A percentile compares a stretch with the other conserved stretches of the same genome.
Evolutionary conservation across 2,797 vertebrate genomes (phyloP).

Genomic region (Lycodopsis pacificus): DNA sequence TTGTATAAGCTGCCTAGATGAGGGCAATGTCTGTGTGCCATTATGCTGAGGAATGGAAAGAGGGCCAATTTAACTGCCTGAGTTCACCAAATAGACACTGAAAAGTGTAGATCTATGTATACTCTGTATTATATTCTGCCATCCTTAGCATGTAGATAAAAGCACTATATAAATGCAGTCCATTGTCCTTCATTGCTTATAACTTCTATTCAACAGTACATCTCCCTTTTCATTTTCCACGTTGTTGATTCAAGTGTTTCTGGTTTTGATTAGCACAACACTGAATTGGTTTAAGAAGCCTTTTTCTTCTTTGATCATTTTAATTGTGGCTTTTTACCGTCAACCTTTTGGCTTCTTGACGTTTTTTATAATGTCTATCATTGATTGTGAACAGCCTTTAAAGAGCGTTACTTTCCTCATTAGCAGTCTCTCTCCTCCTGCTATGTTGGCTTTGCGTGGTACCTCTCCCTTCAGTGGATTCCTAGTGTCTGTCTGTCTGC

Average conservation of each 20-base stretch:
- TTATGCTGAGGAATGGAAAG: slow-evolving; percentile 59
- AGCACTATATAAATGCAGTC: slow-evolving; percentile 14
- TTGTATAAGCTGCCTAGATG: slow-evolving; percentile 52
- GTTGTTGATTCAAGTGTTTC: slow-evolving; percentile 40
- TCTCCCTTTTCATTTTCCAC: slow-evolving; percentile 11
- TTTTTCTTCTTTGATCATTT: slow-evolving; percentile 39
- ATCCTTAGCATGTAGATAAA: slow-evolving; percentile 20
- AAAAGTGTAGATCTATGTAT: slow-evolving; percentile 27
- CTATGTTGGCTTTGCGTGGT: slow-evolving; percentile 61
- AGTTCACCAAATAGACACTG: slow-evolving; percentile 31
- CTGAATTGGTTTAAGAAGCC: slow-evolving; percentile 23
- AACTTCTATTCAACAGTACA: slow-evolving; percentile 3
- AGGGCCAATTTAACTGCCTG: slow-evolving; percentile 19
- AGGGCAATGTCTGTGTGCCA: slow-evolving; percentile 46
- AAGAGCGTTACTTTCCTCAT: slow-evolving; percentile 68
- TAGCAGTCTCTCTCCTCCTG: slow-evolving; percentile 69
- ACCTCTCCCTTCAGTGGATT: slow-evolving; percentile 69
- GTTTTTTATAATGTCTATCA: slow-evolving; percentile 43
- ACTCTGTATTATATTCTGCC: slow-evolving; percentile 8
- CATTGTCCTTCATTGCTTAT: slow-evolving; percentile 41
- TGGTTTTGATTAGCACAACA: slow-evolving; percentile 27
- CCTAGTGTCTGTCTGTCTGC: slow-evolving; percentile 64
- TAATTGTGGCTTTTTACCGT: slow-evolving; percentile 28
- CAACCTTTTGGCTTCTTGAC: slow-evolving; percentile 54
- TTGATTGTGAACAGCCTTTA: slow-evolving; percentile 64